phyloP scores from a whole-genome alignment of 2,797 vertebrate genomes.

The Diglossa cyanea region DNA sequence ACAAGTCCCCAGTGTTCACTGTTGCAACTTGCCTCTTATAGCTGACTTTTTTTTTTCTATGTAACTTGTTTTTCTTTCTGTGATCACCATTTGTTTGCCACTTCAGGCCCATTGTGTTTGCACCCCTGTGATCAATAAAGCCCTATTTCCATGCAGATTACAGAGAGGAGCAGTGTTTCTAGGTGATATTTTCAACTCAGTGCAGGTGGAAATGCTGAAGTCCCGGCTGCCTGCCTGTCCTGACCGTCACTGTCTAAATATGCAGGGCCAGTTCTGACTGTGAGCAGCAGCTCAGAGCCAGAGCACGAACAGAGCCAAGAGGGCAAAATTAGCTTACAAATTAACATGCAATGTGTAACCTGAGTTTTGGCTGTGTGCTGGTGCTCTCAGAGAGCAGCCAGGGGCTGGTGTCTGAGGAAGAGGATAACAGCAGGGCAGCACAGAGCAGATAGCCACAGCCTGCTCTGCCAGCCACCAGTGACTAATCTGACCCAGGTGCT shows the following conservation, averaged over 20 bases:
- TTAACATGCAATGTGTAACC: neutral
- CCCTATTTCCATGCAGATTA: neutral
- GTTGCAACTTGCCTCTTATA: conserved; percentile 47
- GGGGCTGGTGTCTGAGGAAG: neutral
- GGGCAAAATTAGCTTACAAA: conserved; percentile 13
- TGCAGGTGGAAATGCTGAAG: neutral
- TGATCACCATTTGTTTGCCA: neutral
- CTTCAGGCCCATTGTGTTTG: neutral
- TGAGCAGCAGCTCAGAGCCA: neutral
- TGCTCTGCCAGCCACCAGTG: neutral
- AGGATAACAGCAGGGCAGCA: neutral
- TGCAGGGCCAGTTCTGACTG: neutral
- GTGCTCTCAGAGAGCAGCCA: neutral
- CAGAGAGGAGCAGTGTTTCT: neutral
- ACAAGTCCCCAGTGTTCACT: conserved; percentile 35
- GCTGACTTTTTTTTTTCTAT: neutral
- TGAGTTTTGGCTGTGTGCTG: neutral
- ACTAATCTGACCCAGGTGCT: neutral
- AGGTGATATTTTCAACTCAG: neutral
- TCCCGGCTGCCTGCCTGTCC: neutral
- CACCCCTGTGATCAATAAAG: neutral
- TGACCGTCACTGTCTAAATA: neutral
- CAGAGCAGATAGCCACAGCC: neutral
- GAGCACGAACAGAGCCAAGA: neutral
- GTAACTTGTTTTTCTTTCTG: conserved; percentile 10